A percentile compares a stretch with the other conserved stretches of the same genome.
Evolutionary conservation across 92 coral and sea anemone species (phyloP).

Genomic region (Heteractis magnifica): DNA sequence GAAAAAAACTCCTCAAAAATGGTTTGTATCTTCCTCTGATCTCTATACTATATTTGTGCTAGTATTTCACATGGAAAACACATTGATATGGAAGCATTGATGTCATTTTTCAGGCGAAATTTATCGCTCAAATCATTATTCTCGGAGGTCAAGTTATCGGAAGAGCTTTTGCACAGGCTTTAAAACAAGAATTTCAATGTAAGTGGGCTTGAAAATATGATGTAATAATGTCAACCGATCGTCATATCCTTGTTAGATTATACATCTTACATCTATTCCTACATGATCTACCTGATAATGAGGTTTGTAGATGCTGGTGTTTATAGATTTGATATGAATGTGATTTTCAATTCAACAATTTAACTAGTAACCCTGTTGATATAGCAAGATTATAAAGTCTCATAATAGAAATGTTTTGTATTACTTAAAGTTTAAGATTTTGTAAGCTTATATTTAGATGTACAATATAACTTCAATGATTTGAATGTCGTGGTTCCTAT

Average conservation of each 20-base stretch:
- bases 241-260: not conserved
- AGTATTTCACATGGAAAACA: not conserved
- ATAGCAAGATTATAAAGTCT: too few relatives aligned
- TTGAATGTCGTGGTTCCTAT: too few relatives aligned
- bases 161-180: constrained; percentile 95
- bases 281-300: not conserved
- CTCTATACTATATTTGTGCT: not conserved
- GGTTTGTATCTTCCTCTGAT: constrained; percentile 2
- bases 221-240: not conserved
- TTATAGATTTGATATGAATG: not conserved
- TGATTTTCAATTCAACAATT: too few relatives aligned
- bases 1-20: not conserved
- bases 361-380: too few relatives aligned
- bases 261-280: not conserved
- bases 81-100: not conserved
- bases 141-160: constrained; percentile 96
- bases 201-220: constrained; percentile 31
- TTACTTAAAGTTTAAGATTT: too few relatives aligned
- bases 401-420: too few relatives aligned
- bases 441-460: too few relatives aligned
- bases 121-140: constrained; percentile 91
- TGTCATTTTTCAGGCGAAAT: constrained; percentile 65
- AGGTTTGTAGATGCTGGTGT: not conserved
- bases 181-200: constrained; percentile 98
- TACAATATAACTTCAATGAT: too few relatives aligned